Percentiles rank a stretch among this genome's conserved stretches.
These are phyloP conservation scores for Artibeus jamaicensis DNA, from an alignment of 2,797 vertebrate species.

Conservation along the genomic window DNA sequence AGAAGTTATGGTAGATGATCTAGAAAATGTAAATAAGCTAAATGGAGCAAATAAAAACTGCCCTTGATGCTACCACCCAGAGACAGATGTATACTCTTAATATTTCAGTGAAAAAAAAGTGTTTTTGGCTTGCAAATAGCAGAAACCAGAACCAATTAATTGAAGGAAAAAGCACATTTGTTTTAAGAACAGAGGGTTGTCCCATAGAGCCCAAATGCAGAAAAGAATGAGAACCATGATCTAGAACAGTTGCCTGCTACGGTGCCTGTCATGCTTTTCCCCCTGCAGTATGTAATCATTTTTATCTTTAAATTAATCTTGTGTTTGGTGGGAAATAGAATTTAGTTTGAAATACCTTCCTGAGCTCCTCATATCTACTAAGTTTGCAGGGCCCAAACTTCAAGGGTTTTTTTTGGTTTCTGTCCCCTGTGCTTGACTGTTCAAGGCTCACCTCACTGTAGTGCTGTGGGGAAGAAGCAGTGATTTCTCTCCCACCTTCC, in stretches of 20 bases:
- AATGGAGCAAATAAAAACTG: not conserved
- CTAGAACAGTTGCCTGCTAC: not conserved
- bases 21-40: constrained; percentile 10
- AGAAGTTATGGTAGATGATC: not conserved
- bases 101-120: not conserved
- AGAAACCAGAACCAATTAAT: not conserved
- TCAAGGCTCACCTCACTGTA: rapidly evolving
- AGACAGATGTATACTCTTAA: not conserved
- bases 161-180: not conserved
- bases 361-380: not conserved
- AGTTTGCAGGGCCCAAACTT: not conserved
- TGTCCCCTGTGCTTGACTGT: not conserved
- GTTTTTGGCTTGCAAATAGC: not conserved
- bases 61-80: not conserved
- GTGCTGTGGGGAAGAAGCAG: not conserved
- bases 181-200: not conserved
- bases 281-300: not conserved
- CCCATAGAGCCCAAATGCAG: not conserved
- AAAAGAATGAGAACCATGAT: not conserved
- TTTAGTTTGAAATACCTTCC: not conserved
- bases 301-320: not conserved
- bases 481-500: too few species aligned
- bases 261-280: not conserved
- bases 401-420: not conserved
- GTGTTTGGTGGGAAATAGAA: not conserved